Conservation (phyloP, 2,113 vertebrate genomes). For the Gasterosteus aculeatus region DNA sequence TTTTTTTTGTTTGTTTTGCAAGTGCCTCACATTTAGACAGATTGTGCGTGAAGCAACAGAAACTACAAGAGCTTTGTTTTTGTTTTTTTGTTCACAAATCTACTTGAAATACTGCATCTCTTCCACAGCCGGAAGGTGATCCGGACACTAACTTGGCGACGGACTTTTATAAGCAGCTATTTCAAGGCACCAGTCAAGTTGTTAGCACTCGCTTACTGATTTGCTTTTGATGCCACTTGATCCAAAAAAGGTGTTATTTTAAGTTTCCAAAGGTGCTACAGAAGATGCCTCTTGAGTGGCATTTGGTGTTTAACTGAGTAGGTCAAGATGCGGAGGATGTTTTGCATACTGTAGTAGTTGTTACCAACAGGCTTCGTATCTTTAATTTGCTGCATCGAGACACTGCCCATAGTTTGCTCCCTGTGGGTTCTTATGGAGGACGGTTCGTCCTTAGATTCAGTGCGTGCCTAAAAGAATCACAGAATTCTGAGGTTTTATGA, state of each 20-base stretch:
- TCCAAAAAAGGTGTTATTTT: constrained; percentile 50
- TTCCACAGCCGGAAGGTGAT: constrained; percentile 29
- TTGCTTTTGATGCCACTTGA: constrained; percentile 56
- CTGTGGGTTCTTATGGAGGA: constrained; percentile 34
- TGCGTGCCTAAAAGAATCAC: constrained; percentile 62
- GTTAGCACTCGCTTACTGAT: constrained; percentile 51
- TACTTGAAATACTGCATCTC: constrained; percentile 74
- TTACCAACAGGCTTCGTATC: constrained; percentile 13
- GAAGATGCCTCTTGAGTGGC: constrained; percentile 45
- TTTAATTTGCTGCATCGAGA: constrained; percentile 52
- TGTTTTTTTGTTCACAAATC: constrained; percentile 60
- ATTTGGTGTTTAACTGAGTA: constrained; percentile 42
- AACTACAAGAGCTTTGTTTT: constrained; percentile 63
- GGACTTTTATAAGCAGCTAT: constrained; percentile 41
- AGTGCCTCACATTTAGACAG: constrained; percentile 79
- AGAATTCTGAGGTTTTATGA: constrained; percentile 37
- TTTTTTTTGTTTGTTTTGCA: constrained; percentile 64
- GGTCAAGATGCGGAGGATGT: constrained; percentile 27
- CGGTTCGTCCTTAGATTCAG: constrained; percentile 45
- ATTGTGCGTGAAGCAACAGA: constrained; percentile 61
- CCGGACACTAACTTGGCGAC: constrained; percentile 27
- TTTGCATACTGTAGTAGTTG: constrained; percentile 29
- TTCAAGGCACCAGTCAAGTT: constrained; percentile 52
- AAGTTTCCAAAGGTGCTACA: constrained; percentile 75
- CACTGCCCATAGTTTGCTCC: constrained; percentile 38